Evolutionary conservation across 2,888 invertebrate genomes (phyloP), one percentile per base, ranked within the genome.

Genomic region (Byasa hedistus): DNA sequence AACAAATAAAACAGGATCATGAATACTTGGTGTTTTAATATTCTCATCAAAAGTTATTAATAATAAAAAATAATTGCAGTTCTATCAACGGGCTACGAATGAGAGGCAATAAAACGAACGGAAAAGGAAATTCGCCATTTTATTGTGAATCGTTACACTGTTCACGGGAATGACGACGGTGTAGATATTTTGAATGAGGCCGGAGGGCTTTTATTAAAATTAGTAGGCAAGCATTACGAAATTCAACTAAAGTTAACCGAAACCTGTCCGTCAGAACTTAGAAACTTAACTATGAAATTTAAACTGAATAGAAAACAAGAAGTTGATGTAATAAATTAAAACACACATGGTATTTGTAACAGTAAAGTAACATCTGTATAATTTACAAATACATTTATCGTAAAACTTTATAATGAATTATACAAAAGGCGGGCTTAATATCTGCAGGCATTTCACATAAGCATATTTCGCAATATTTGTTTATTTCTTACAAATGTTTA

Each of bases 141-240:
- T 64, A 64, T 64, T 59, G 64, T 54, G 39, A 39, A 54, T 64
- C 64, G 59, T 64, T 64, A 64, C 54, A 64, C 59, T 58, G 59
- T 59, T 58, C 64, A 59, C 59, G 39, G 58, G 58, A 58, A 59
- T 27, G 44, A 59, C 58, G 59, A 44, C 64, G 58, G 44, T 59
- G 58, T 64, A 24, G 59, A 64, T 54, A 27, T 59, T 59, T 59
- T 44, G 59, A 55, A 54, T 17, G 54, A 21, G 44, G 59, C 55
- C 54, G 54, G 59, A 39, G 59, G 21, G 54, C 44, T 64, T 64
- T 59, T 44, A 55, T 3, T 5, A 64, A 44, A 59, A 59, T 64
- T 52, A 52, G 52, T 52, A n/a, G 21, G 52, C 21, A 21, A 8
- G 52, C 52, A 52, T 19, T 48, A 21, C 2, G 21, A 21, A 52